Percentiles rank a stretch among this genome's conserved stretches.
Evolutionary conservation across 2,888 invertebrate genomes (phyloP).

Genomic region (Dicyrtomina minuta): DNA sequence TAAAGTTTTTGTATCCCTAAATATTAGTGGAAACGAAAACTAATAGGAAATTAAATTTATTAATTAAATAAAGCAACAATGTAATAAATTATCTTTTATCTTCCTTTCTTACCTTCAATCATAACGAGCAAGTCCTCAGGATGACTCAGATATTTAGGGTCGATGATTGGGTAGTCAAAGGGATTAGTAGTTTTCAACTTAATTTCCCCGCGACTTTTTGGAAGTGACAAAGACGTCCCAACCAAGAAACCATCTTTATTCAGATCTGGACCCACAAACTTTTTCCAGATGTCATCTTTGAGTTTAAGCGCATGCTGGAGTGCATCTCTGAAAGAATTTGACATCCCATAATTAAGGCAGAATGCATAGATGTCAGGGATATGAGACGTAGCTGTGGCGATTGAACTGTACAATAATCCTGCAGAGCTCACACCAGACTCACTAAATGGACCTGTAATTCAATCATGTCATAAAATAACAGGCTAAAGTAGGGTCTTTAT

Average conservation of each 20-base stretch:
- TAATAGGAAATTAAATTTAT: too few relatives aligned
- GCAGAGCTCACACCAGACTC: neutral
- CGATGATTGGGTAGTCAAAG: conserved; percentile 57
- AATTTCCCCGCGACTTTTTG: conserved; percentile 58
- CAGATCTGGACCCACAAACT: conserved; percentile 40
- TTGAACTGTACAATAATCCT: neutral
- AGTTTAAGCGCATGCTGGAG: conserved; percentile 15
- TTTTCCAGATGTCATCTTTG: conserved; percentile 26
- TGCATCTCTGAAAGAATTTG: conserved; percentile 38
- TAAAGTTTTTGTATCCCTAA: neutral
- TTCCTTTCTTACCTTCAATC: conserved; percentile 44
- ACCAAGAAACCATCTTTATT: conserved; percentile 35
- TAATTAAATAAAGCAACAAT: too few relatives aligned
- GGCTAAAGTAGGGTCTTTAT: neutral
- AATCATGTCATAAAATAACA: neutral
- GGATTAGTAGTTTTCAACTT: conserved; percentile 58
- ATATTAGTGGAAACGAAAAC: too few relatives aligned
- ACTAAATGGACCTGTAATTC: neutral
- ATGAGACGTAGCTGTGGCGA: neutral
- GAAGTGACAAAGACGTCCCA: conserved; percentile 46
- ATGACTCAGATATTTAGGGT: conserved; percentile 58
- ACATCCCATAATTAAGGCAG: neutral
- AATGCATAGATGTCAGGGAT: too few relatives aligned
- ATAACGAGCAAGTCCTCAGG: conserved; percentile 43
- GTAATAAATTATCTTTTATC: too few relatives aligned